These are phyloP conservation scores for Agrochola lota DNA, from an alignment of 2,888 invertebrate species.

Conservation along the genomic window DNA sequence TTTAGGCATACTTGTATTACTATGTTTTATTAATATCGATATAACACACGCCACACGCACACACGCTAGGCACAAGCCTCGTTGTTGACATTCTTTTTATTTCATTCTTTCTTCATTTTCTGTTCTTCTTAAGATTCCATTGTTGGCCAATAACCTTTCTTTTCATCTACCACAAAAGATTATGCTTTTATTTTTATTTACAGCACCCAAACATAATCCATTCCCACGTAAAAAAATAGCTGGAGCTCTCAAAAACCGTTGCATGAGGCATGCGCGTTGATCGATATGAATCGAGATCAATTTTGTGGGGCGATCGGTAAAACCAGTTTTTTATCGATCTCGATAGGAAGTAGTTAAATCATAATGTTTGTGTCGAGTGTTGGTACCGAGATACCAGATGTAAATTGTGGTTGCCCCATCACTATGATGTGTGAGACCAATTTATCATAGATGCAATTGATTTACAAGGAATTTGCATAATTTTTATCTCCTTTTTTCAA, in stretches of 20 bases:
- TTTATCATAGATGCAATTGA: constrained; percentile 20
- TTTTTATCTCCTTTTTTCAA: neutral
- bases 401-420: constrained; percentile 47
- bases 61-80: too few relatives aligned
- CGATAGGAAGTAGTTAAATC: constrained; percentile 59
- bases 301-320: constrained; percentile 48
- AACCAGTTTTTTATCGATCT: constrained; percentile 60
- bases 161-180: neutral
- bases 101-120: neutral
- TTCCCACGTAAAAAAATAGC: constrained; percentile 60
- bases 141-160: constrained; percentile 3
- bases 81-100: neutral
- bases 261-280: constrained; percentile 39
- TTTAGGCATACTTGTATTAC: neutral
- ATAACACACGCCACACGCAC: too few relatives aligned
- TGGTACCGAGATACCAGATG: constrained; percentile 29
- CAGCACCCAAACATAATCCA: neutral
- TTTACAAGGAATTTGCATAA: constrained; percentile 3
- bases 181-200: constrained; percentile 10
- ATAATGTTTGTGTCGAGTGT: constrained; percentile 36
- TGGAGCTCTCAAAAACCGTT: constrained; percentile 63
- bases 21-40: too few relatives aligned
- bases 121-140: neutral
- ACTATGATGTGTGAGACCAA: constrained; percentile 26
- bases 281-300: constrained; percentile 60